Percentiles rank a stretch among this genome's conserved stretches.
phyloP scores from a whole-genome alignment of 2,113 vertebrate species.

The Cyanistes caeruleus region DNA sequence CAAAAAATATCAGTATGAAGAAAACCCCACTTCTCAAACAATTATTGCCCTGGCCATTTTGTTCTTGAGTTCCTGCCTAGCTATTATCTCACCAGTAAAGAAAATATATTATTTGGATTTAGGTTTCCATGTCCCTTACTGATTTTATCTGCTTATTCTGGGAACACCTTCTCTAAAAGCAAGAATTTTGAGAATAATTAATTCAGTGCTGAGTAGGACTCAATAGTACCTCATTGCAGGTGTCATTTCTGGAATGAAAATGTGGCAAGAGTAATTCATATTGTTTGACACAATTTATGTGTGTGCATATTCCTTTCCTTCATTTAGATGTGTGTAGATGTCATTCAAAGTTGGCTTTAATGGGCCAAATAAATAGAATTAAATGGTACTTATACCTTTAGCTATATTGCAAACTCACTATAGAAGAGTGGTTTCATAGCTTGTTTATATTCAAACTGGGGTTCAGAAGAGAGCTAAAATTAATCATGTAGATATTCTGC shows the following conservation, averaged over 20 bases:
- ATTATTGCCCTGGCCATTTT: background rate
- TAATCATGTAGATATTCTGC: background rate
- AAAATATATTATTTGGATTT: background rate
- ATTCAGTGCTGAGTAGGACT: background rate
- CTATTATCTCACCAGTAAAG: background rate
- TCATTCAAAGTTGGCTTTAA: background rate
- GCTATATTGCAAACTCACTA: background rate
- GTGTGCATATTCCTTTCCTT: too few relatives aligned
- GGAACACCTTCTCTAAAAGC: background rate
- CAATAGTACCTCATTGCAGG: background rate
- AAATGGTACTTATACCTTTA: background rate
- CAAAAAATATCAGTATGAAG: background rate
- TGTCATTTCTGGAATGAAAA: background rate
- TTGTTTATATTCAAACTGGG: background rate
- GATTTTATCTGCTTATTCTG: background rate
- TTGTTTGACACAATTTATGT: background rate
- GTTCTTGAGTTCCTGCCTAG: background rate
- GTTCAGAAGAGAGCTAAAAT: background rate
- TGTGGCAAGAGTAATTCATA: background rate
- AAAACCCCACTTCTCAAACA: accelerated
- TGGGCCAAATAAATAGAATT: background rate
- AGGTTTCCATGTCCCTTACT: background rate
- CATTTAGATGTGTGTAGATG: background rate
- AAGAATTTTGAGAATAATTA: background rate
- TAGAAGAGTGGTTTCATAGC: background rate